Evolutionary conservation across 2,797 vertebrate species (phyloP).

Genomic region (Chelidonichthys spinosus): DNA sequence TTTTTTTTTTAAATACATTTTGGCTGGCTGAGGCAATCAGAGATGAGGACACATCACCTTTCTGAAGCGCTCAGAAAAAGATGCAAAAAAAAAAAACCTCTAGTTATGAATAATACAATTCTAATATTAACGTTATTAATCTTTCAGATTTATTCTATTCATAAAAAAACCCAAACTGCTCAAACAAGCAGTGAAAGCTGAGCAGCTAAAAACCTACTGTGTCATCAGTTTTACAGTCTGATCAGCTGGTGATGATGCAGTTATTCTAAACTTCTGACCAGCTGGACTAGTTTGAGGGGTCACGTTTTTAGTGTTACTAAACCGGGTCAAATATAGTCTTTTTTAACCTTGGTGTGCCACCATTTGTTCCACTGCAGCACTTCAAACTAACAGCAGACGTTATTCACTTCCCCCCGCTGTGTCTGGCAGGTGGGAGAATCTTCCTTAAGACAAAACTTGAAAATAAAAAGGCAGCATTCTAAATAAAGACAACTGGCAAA

Average conservation of each 20-base stretch:
- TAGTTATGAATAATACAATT: too few relatives aligned
- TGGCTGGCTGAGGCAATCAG: too few relatives aligned
- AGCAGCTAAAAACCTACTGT: background rate
- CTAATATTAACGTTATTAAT: too few relatives aligned
- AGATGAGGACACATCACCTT: too few relatives aligned
- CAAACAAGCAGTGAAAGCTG: background rate
- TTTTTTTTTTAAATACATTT: too few relatives aligned
- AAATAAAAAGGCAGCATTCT: background rate
- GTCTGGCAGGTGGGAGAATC: background rate
- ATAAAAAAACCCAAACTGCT: too few relatives aligned
- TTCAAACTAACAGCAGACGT: background rate
- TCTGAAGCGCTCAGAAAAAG: too few relatives aligned
- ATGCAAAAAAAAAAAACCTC: too few relatives aligned
- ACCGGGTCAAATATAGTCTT: background rate
- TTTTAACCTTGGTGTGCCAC: background rate
- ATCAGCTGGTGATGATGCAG: background rate
- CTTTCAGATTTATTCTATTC: too few relatives aligned
- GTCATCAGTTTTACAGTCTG: background rate
- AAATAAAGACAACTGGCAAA: conserved; percentile 7
- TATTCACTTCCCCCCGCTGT: background rate
- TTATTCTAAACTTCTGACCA: background rate
- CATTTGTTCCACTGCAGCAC: background rate
- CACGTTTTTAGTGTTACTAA: too few relatives aligned
- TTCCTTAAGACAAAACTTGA: background rate
- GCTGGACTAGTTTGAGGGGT: background rate